Percentiles rank a stretch among this genome's conserved stretches.
phyloP scores from a whole-genome alignment of 53 echinoderm and acorn worm species.

The Holothuria scabra region DNA sequence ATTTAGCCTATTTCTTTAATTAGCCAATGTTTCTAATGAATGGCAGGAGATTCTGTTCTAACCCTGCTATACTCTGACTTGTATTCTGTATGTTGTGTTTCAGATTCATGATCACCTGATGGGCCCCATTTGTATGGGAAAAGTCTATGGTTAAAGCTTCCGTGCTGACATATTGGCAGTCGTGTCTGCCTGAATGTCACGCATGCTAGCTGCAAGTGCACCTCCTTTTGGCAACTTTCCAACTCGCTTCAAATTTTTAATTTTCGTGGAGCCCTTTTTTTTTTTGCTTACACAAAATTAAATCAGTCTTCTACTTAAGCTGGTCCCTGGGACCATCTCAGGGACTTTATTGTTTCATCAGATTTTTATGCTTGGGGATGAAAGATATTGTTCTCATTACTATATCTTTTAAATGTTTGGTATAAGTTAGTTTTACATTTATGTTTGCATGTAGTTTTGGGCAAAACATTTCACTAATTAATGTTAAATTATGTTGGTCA shows the following conservation, averaged over 20 bases:
- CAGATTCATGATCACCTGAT: neutral
- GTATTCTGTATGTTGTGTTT: too few species aligned
- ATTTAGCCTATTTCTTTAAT: conserved; percentile 53
- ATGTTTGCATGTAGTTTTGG: too few species aligned
- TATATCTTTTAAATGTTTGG: too few species aligned
- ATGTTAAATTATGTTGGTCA: too few species aligned
- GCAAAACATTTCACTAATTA: too few species aligned
- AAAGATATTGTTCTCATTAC: too few species aligned
- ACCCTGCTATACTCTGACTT: too few species aligned
- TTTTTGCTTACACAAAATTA: neutral
- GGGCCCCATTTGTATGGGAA: conserved; percentile 16
- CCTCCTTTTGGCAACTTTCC: conserved; percentile 40
- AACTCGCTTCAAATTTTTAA: conserved; percentile 34
- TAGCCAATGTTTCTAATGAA: conserved; percentile 50
- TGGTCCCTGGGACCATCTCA: conserved; percentile 4
- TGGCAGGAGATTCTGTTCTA: too few species aligned
- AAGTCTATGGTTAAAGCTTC: conserved; percentile 20
- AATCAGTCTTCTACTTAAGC: conserved; percentile 14
- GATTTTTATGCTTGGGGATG: neutral
- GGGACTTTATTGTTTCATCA: neutral
- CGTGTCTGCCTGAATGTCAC: conserved; percentile 42
- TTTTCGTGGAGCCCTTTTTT: neutral
- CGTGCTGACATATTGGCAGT: conserved; percentile 27
- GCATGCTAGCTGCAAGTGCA: conserved; percentile 42
- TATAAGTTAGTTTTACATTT: too few species aligned